Evolutionary conservation across 2,888 invertebrate species (phyloP).

Genomic region (Drosophila pullipes): DNA sequence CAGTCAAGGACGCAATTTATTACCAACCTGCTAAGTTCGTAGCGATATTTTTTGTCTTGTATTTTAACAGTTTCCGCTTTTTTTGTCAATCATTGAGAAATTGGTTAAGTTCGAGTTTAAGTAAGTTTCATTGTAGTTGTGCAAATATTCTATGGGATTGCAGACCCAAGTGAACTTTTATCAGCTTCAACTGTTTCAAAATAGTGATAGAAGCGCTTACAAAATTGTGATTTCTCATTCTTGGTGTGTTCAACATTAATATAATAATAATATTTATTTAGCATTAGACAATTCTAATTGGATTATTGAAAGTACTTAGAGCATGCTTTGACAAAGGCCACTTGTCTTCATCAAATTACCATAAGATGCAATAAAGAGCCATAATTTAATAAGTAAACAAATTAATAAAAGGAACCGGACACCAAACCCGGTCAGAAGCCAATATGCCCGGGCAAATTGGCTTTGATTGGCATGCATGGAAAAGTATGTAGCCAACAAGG

Average conservation of each 20-base stretch:
- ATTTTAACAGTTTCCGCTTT: background rate
- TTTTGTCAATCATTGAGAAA: background rate
- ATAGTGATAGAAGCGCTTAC: background rate
- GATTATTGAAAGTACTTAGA: constrained; percentile 55
- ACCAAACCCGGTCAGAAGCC: constrained; percentile 9
- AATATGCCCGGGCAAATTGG: constrained; percentile 21
- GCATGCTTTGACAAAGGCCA: constrained; percentile 26
- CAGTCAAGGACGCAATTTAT: constrained; percentile 9
- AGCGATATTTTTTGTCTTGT: background rate
- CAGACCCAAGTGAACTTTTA: background rate
- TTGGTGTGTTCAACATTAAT: background rate
- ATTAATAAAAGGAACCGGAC: constrained; percentile 40
- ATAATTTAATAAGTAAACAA: constrained; percentile 73
- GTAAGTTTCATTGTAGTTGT: background rate
- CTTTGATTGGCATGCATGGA: constrained; percentile 54
- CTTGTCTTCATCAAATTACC: constrained; percentile 13
- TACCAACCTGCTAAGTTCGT: background rate
- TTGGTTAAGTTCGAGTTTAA: background rate
- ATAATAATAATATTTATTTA: background rate
- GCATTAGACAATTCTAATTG: constrained; percentile 45
- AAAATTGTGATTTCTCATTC: background rate
- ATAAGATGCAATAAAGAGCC: constrained; percentile 52
- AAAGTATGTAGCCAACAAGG: constrained; percentile 16
- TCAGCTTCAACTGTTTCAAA: background rate
- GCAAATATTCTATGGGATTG: background rate